Percentiles rank a stretch among this genome's conserved stretches.
Conservation (phyloP, 2,797 vertebrate species). For the Gila robusta region DNA sequence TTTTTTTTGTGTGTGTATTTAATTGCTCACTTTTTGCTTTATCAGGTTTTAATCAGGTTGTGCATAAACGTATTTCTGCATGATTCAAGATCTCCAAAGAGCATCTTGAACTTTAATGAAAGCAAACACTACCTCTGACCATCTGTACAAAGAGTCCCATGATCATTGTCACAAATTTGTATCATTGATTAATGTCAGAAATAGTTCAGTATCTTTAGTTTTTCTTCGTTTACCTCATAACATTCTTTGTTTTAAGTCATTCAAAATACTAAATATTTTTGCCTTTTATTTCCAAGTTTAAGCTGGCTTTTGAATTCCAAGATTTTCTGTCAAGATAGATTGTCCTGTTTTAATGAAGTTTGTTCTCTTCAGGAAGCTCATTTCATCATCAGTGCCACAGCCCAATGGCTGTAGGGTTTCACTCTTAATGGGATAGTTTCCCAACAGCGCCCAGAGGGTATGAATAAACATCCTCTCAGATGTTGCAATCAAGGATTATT, state of each 20-base stretch:
- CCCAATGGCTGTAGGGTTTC: constrained; percentile 3
- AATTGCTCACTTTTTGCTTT: not conserved
- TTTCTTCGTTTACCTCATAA: too few species aligned
- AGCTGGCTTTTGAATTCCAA: not conserved
- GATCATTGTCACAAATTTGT: not conserved
- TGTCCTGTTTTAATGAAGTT: not conserved
- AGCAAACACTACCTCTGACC: not conserved
- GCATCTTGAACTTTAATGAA: not conserved
- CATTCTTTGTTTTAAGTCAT: not conserved
- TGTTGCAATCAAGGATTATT: constrained; percentile 29
- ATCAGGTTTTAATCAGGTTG: not conserved
- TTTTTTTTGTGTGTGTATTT: not conserved
- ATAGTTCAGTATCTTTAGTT: not conserved
- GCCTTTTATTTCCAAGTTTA: not conserved
- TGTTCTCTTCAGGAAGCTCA: not conserved
- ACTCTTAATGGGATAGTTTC: constrained; percentile 42
- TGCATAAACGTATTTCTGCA: not conserved
- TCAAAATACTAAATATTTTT: not conserved
- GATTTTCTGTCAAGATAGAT: not conserved
- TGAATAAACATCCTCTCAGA: constrained; percentile 45
- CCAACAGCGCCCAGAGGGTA: constrained; percentile 42
- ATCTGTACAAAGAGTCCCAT: not conserved
- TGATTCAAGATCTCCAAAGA: not conserved
- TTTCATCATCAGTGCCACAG: constrained; percentile 2
- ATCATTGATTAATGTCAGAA: not conserved